Conservation (phyloP, 2,888 invertebrate species). For the Drosophila helvetica region DNA sequence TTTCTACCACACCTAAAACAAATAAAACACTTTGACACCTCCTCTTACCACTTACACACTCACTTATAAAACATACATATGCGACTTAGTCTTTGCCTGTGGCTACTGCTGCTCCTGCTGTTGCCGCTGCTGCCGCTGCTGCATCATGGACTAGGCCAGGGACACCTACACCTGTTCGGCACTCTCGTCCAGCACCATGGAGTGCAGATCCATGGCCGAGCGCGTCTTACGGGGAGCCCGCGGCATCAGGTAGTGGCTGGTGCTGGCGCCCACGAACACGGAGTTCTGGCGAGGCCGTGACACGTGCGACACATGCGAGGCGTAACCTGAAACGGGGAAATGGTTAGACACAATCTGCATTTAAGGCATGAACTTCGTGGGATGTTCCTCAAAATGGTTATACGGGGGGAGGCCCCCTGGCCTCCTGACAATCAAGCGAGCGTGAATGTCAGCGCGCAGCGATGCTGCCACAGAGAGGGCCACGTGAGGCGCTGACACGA, state of each 20-base stretch:
- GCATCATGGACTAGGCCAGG: background rate
- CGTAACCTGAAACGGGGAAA: constrained; percentile 83
- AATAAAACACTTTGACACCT: constrained; percentile 11
- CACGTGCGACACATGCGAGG: constrained; percentile 70
- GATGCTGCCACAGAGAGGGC: background rate
- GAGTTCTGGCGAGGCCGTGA: constrained; percentile 90
- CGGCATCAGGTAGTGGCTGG: constrained; percentile 87
- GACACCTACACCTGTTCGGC: constrained; percentile 80
- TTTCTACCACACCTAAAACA: background rate
- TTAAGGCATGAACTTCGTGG: constrained; percentile 3
- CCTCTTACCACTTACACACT: constrained; percentile 14
- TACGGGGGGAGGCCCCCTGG: too few species aligned
- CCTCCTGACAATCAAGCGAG: constrained; percentile 30
- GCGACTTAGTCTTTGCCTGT: background rate
- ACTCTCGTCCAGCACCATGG: constrained; percentile 86
- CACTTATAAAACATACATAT: background rate
- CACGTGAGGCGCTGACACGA: too few species aligned
- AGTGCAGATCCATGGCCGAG: constrained; percentile 93
- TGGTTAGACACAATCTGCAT: background rate
- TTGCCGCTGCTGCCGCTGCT: background rate
- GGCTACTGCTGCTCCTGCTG: too few species aligned
- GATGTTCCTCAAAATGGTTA: background rate
- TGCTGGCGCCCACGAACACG: constrained; percentile 91
- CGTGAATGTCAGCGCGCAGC: constrained; percentile 14
- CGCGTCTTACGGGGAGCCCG: constrained; percentile 91